Base-by-base conservation (phyloP, 2,888 invertebrate genomes). In the Coelinius sp. region DNA sequence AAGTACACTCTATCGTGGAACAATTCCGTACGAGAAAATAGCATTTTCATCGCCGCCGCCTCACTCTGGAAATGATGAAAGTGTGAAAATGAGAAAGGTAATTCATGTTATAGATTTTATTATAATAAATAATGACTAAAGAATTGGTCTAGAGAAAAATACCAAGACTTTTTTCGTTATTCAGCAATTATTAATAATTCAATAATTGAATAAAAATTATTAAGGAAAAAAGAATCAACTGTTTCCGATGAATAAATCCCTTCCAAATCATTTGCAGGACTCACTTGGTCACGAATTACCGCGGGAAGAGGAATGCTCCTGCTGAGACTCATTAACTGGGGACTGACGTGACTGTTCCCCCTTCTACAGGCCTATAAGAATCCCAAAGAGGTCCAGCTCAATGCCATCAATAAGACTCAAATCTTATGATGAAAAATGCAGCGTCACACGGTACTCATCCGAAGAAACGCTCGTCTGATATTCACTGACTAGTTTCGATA, bases 11-110 rank as follows among this genome's bases (percentile, higher is more conserved):
- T 85, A 84, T 70, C 83, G 84, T 22, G 84, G 81, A 2, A 81
- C 83, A 17, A 85, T 85, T 74, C 85, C 86, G 0, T 86, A 86
- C 69, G 86, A 86, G 49, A 86, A 87, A 73, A 86, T 87, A 35
- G 80, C 83, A 1, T 85, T 86, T 70, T 81, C 85, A 65, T 81
- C 85, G 62, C 84, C 82, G 2, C 80, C 84, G 0, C 81, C 82
- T 10, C 83, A 80, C 20, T 74, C 83, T 4, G 83, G 81, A 56
- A 85, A 84, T 67, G 80, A 85, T 22, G 83, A 81, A 5, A 84
- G 80, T 65, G 77, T 82, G 70, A 82, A 85, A 68, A 67, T 84
- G 6, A 81, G 80, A 53, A 85, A 85, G 82, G 84, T 84, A 78
- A 73, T 53, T 41, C 3, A 20, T 8, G 1, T 52, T 7, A 52